Base-by-base conservation (phyloP, 1,140 invertebrate genomes). In the Atta cephalotes region DNA sequence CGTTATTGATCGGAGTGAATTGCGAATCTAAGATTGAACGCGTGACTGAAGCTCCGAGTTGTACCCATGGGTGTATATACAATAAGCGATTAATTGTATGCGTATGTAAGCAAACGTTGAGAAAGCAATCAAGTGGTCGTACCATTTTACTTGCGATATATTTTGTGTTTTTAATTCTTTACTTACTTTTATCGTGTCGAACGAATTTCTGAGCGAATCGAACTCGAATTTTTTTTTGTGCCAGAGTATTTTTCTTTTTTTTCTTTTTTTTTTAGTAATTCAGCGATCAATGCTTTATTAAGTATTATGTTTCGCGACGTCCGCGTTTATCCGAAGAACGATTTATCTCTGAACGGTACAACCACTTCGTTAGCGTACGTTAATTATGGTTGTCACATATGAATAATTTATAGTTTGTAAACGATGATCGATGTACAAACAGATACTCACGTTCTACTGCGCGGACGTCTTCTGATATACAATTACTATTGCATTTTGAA, bases 1-100 rank as follows among this genome's bases (percentile, higher is more conserved):
- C 66, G 85, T 68, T 87, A 87, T 78, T 28, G 66, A 51, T 70
- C 39, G 63, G 66, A 82, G 66, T 89, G 78, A 70, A 90, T 71
- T 89, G 88, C 77, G 77, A 68, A 51, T 77, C 39, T 51, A 51
- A 76, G 21, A 72, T 84, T 80, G 71, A 62, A 63, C 56, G 89
- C 49, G 90, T 89, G 92, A 84, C 81, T 85, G 85, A 91, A 85
- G 80, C 85, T 82, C 58, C 49, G 84, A 71, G 31, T 62, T 66
- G 71, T 88, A 89, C 56, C 60, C 45, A 84, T 88, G 35, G 72
- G 87, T 93, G 86, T 93, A 93, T 86, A 92, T 92, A 92, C 82
- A 86, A 81, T 88, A 91, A 88, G 77, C 65, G 81, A 82, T 10
- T 84, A 84, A 60, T 49, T 56, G 39, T 51, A 51, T 72, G 53